A percentile compares a stretch with the other conserved stretches of the same genome.
Evolutionary conservation across 2,888 invertebrate species (phyloP).

Genomic region (Rotaria macrura): DNA sequence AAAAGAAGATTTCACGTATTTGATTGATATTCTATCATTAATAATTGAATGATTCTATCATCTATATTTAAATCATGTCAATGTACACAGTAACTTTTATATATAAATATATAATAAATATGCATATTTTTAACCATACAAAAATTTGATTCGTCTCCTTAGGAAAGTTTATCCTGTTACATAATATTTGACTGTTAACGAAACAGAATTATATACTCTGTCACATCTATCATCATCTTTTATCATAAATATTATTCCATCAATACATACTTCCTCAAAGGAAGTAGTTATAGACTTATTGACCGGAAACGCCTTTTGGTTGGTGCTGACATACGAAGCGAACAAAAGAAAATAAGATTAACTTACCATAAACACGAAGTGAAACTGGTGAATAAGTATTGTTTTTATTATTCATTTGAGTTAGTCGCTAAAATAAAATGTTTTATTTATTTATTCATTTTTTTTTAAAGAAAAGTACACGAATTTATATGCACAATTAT

Average conservation of each 20-base stretch:
- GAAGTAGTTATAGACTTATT: neutral
- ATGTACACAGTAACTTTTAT: no score
- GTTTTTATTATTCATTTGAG: neutral
- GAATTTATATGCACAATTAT: no score
- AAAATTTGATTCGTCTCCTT: neutral
- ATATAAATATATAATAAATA: no score
- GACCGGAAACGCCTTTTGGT: neutral
- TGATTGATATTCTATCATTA: neutral
- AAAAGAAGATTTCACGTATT: neutral
- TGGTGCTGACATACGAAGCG: neutral
- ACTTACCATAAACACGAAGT: neutral
- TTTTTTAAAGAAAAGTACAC: no score
- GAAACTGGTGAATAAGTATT: neutral
- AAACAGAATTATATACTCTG: neutral
- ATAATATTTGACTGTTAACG: neutral
- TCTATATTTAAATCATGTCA: no score
- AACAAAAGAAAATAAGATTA: neutral
- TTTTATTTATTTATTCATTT: neutral
- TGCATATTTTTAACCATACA: no score
- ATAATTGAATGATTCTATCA: neutral
- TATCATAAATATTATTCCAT: neutral
- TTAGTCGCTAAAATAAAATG: neutral
- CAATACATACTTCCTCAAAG: neutral
- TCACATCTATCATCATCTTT: conserved; percentile 1
- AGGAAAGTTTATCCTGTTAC: neutral